Evolutionary conservation across 2,888 invertebrate species (phyloP), one percentile per base, ranked within the genome.

Genomic region (Archips crataeganus): DNA sequence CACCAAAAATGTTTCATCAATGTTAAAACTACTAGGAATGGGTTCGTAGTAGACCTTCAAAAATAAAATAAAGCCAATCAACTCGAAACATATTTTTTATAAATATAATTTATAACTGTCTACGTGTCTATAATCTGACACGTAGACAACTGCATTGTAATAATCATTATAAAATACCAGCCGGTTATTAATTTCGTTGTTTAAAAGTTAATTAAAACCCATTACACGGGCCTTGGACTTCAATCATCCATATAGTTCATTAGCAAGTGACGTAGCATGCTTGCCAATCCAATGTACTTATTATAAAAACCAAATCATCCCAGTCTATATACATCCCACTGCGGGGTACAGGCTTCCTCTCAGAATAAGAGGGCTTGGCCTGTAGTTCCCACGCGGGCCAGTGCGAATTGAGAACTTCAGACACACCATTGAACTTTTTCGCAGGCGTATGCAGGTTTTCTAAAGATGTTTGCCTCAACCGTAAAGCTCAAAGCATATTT

Each of bases 191-290:
- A 74, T 63, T 70, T 70, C 60, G 61, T 74, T 74, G 74, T 70
- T 74, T 54, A 51, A 54, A 65, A 65, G 51, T 54, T 70, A 65
- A 74, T 74, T 74, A 74, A 74, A 74, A 70, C n/a, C 36, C 47
- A 51, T 42, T 62, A 67, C 67, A 36, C 13, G 8, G 62, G 62
- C 74, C 60, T 74, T 74, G 74, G 64, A 45, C 74, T 70, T 74
- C 61, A 54, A 65, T 70, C 61, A 70, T 32, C 54, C 51, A 60
- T 64, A 70, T 36, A 51, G 65, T 70, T 65, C 65, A 60, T 74
- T 68, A 64, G 47, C 6, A n/a, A 13, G 10, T 45, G 11, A 3
- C 39, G 6, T 23, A 45, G 11, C 45, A n/a, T 51, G 51, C n/a
- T 49, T 49, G n/a, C 49, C n/a, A n/a, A 49, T 49, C 6, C 39